Evolutionary conservation across 2,113 vertebrate species (phyloP).

Genomic region (Trichomycterus rosablanca): DNA sequence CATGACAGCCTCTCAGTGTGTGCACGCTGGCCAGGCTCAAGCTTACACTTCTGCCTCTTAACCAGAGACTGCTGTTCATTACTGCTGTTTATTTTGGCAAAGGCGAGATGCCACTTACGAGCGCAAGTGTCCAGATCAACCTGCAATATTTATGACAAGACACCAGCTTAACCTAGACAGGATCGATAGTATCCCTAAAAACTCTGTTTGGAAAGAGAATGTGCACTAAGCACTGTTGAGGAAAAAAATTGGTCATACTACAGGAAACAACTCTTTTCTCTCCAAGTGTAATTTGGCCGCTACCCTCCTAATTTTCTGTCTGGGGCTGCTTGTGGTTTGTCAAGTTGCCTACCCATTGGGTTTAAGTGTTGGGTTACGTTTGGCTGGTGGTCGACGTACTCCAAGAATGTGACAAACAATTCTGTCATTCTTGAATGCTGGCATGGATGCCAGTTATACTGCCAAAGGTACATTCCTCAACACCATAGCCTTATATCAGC

Average conservation of each 20-base stretch:
- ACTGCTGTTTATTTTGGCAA: slow-evolving; percentile 72
- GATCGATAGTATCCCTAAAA: slow-evolving; percentile 51
- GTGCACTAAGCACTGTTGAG: slow-evolving; percentile 30
- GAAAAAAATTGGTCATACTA: slow-evolving; percentile 44
- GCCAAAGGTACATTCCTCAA: slow-evolving; percentile 44
- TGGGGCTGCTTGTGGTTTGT: slow-evolving; percentile 59
- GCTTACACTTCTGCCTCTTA: slow-evolving; percentile 49
- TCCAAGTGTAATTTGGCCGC: slow-evolving; percentile 64
- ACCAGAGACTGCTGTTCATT: slow-evolving; percentile 73
- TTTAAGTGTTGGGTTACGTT: slow-evolving; percentile 54
- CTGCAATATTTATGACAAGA: slow-evolving; percentile 56
- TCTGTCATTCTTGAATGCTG: slow-evolving; percentile 54
- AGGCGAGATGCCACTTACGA: slow-evolving; percentile 64
- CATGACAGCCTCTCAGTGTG: slow-evolving; percentile 67
- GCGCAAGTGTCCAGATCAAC: slow-evolving; percentile 57
- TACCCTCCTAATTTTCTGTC: slow-evolving; percentile 69
- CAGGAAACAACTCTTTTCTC: slow-evolving; percentile 66
- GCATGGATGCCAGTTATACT: slow-evolving; percentile 42
- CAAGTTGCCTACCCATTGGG: slow-evolving; percentile 40
- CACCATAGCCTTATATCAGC: slow-evolving; percentile 27
- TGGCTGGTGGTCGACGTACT: slow-evolving; percentile 49
- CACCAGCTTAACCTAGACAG: slow-evolving; percentile 58
- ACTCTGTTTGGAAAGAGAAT: slow-evolving; percentile 22
- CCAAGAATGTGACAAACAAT: slow-evolving; percentile 63
- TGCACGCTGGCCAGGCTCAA: slow-evolving; percentile 53